Base-by-base conservation (phyloP, 2,888 invertebrate genomes). In the Arge pagana region DNA sequence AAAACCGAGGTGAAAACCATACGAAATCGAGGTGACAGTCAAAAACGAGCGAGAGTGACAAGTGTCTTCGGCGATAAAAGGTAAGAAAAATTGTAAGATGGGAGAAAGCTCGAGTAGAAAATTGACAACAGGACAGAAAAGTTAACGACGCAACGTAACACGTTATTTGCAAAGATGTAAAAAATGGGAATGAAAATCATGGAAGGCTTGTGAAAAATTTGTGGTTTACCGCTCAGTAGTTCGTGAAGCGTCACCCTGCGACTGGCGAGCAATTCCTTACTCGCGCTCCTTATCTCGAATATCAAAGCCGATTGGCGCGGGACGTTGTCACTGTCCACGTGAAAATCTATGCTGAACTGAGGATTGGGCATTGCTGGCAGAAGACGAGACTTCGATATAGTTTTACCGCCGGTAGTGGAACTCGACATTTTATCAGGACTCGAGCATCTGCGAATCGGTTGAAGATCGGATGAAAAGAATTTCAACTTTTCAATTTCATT, bases 261-360 rank as follows among this genome's bases (percentile, higher is more conserved):
- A 41, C 78, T 77, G 16, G 80, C 78, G 21, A 80, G 51, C 45
- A 79, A 69, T 55, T 80, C 78, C 58, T 80, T 80, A 53, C 76
- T 77, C 19, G 78, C 77, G 49, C 76, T 75, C 33, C 74, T 77
- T 49, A 81, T 73, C 55, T 81, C 80, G 59, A 81, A 78, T 51
- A 78, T 66, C 2, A 81, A 61, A 13, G 71, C 57, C n/a, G 79
- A 73, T 40, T 79, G 78, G 21, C 77, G 66, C 15, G 77, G 76
- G 3, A 79, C 68, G 7, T 78, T 77, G 28, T 73, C 71, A 3
- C 66, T 62, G 23, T 79, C 79, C 28, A 80, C 72, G 59, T 79
- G 78, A 64, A 80, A 80, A 15, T 73, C 72, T 49, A 78, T 69
- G 54, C 78, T 76, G 55, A 80, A 77, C 16, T 70, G 70, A 15